Percentiles rank a stretch among this genome's conserved stretches.
These are phyloP conservation scores for Thamnaconus septentrionalis DNA, from an alignment of 2,113 vertebrate genomes.

Conservation along the genomic window DNA sequence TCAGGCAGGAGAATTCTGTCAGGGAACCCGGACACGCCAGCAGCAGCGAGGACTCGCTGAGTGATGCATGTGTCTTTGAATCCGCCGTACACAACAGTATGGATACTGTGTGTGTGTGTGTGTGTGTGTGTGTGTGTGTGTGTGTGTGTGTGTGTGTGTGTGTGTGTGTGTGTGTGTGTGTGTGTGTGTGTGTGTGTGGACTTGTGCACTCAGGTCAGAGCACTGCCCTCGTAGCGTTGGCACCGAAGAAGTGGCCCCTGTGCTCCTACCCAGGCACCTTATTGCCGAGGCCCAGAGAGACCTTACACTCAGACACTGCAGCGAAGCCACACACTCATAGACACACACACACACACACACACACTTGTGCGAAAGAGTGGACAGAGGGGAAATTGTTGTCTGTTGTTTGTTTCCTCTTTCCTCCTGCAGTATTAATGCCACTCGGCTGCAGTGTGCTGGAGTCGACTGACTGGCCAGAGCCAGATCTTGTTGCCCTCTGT, in stretches of 20 bases:
- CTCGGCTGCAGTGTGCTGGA: slow-evolving; percentile 65
- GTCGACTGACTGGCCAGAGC: slow-evolving; percentile 57
- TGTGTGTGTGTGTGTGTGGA: slow-evolving; percentile 7
- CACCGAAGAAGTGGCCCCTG: slow-evolving; percentile 81
- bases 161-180: too few relatives aligned
- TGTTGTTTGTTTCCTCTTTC: slow-evolving; percentile 69
- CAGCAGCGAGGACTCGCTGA: slow-evolving; percentile 43
- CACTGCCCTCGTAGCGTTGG: slow-evolving; percentile 58
- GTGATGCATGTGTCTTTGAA: slow-evolving; percentile 57
- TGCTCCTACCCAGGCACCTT: slow-evolving; percentile 55
- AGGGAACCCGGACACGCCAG: slow-evolving; percentile 4
- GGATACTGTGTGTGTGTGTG: background rate
- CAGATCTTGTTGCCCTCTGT: slow-evolving; percentile 64
- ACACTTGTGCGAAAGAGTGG: slow-evolving; percentile 44
- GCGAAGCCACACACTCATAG: slow-evolving; percentile 31
- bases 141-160: background rate
- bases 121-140: too few relatives aligned
- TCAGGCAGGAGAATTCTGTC: slow-evolving; percentile 13
- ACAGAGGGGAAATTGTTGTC: slow-evolving; percentile 64
- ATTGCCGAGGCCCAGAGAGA: slow-evolving; percentile 61
- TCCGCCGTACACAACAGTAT: slow-evolving; percentile 30
- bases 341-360: slow-evolving; percentile 14
- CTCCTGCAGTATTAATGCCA: slow-evolving; percentile 76
- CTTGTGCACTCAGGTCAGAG: slow-evolving; percentile 55
- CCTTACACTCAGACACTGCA: slow-evolving; percentile 58